Base-by-base conservation (phyloP, 2,113 vertebrate genomes). In the Collichthys lucidus region DNA sequence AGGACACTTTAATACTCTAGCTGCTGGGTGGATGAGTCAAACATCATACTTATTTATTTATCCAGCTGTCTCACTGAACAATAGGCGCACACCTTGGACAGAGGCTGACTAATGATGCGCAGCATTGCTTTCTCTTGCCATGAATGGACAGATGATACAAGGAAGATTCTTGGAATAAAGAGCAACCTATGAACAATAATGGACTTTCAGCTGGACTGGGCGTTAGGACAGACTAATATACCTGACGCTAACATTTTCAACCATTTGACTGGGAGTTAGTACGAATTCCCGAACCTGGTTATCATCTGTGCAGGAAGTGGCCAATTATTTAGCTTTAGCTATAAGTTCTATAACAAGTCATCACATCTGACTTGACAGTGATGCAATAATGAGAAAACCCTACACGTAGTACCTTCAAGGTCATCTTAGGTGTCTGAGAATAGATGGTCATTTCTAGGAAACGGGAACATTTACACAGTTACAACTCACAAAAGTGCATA, bases 401-500 rank as follows among this genome's bases (percentile, higher is more conserved):
- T 88, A 90, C 88, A 82, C 84, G 20, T 77, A 92, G 89, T 92
- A 92, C 88, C 92, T 80, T 84, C 47, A 77, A 80, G 68, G 74
- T 82, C 44, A 74, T 76, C 73, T 82, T 67, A 78, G 78, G 83
- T 70, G 52, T 88, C 62, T 85, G 60, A 73, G 67, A 83, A 70
- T 26, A 55, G 76, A 84, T 80, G 88, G 88, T 81, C 84, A 86
- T 86, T 92, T 83, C 1, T 74, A 73, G 52, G 81, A 85, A 88
- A 91, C 52, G 57, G 64, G 73, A 87, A 89, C 80, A 87, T 88
- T 89, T 89, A 92, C 87, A 92, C 90, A 89, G 87, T 83, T 86
- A 91, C n/a, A 88, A 90, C 86, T 92, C 88, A 90, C 86, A 90
- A 93, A 94, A 94, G 92, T 94, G 92, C 93, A 91, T 91, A 77